Conservation (phyloP, 2,797 vertebrate genomes). For the Staurois parvus region DNA sequence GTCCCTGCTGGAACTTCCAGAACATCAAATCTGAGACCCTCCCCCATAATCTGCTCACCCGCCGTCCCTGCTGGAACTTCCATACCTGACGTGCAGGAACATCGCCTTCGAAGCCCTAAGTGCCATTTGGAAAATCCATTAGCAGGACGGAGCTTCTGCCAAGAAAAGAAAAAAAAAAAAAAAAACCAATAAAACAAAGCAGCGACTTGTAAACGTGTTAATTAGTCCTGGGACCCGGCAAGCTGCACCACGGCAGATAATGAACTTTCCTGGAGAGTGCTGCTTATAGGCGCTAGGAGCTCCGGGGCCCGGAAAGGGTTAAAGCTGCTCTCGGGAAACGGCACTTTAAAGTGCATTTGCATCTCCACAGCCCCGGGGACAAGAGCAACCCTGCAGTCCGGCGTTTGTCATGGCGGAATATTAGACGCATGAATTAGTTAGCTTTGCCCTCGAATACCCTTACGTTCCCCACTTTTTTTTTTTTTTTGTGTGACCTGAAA, state of each 20-base stretch:
- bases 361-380: slow-evolving; percentile 11
- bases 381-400: slow-evolving; percentile 10
- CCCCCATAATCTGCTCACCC: background rate
- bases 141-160: slow-evolving; percentile 50
- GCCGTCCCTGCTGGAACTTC: slow-evolving; percentile 23
- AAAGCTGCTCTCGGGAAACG: background rate
- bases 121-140: slow-evolving; percentile 55
- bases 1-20: slow-evolving; percentile 27
- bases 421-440: slow-evolving; percentile 23
- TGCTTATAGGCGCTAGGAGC: background rate
- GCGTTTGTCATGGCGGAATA: slow-evolving; percentile 22
- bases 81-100: slow-evolving; percentile 42
- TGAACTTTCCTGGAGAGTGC: slow-evolving; percentile 45
- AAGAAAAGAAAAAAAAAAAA: slow-evolving; percentile 37
- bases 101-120: slow-evolving; percentile 22
- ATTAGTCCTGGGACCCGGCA: slow-evolving; percentile 50
- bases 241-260: slow-evolving; percentile 54
- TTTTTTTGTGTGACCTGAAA: background rate
- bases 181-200: slow-evolving; percentile 63
- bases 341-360: slow-evolving; percentile 36
- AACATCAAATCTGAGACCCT: too few relatives aligned
- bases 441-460: slow-evolving; percentile 37
- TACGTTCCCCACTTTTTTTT: background rate
- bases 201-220: slow-evolving; percentile 59
- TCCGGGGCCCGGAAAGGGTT: slow-evolving; percentile 1